These are phyloP conservation scores for Tipula helvola DNA, from an alignment of 2,888 invertebrate species.

Conservation along the genomic window DNA sequence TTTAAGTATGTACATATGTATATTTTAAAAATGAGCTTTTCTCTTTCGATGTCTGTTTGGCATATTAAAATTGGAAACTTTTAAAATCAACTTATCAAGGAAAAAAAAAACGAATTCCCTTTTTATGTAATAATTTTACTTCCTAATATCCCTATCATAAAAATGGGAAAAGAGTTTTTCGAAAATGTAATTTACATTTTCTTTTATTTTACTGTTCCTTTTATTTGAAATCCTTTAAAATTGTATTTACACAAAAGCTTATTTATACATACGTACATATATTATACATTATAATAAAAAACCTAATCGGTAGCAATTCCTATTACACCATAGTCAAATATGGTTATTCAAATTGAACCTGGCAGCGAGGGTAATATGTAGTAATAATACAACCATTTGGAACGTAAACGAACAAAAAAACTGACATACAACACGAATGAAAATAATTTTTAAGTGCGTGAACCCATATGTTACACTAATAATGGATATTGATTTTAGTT, in stretches of 20 bases:
- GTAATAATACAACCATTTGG: not conserved
- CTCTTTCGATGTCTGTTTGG: not conserved
- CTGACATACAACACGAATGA: not conserved
- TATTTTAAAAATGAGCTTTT: not conserved
- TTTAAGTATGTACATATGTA: not conserved
- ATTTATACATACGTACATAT: not conserved
- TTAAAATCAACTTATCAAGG: not conserved
- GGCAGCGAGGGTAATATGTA: not conserved
- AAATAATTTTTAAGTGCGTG: not conserved
- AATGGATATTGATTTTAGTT: not conserved
- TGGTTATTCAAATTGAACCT: not conserved
- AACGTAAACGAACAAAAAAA: not conserved
- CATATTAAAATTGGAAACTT: not conserved
- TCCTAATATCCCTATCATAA: not conserved
- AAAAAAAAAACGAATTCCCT: not conserved
- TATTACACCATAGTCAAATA: not conserved
- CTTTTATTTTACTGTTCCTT: not conserved
- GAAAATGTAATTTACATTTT: not conserved
- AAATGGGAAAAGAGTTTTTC: not conserved
- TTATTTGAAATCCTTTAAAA: not conserved
- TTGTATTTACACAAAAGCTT: not conserved
- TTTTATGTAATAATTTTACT: constrained; percentile 4
- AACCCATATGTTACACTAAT: constrained; percentile 4
- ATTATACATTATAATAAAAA: not conserved
- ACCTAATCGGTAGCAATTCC: not conserved